phyloP scores from a whole-genome alignment of 2,888 invertebrate genomes.

The Xylocampa areola region DNA sequence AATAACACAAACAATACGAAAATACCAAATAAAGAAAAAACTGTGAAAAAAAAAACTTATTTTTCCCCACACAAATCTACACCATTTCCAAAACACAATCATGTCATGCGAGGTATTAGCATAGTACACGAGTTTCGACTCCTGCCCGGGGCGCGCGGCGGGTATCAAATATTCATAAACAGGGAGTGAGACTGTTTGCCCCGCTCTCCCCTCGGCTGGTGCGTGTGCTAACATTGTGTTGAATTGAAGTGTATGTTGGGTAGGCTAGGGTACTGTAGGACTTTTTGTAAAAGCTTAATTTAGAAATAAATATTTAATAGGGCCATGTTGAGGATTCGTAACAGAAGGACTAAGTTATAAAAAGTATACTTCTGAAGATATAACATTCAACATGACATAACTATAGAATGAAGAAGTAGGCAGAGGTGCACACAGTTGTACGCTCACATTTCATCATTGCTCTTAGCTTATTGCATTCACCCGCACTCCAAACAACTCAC shows the following conservation, averaged over 20 bases:
- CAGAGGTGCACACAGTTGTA: too few relatives aligned
- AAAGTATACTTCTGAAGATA: too few relatives aligned
- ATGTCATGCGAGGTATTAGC: constrained; percentile 59
- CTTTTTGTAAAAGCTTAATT: neutral
- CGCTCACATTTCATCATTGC: too few relatives aligned
- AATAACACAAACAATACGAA: neutral
- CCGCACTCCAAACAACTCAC: too few relatives aligned
- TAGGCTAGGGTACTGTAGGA: neutral
- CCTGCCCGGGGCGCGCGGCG: constrained; percentile 55
- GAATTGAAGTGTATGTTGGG: constrained; percentile 18
- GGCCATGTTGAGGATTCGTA: too few relatives aligned
- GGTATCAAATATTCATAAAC: constrained; percentile 83
- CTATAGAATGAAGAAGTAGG: too few relatives aligned
- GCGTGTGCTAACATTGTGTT: constrained; percentile 34
- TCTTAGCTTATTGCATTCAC: too few relatives aligned
- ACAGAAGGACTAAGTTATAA: too few relatives aligned
- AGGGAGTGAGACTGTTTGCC: constrained; percentile 59
- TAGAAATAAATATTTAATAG: neutral
- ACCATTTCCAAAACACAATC: constrained; percentile 38
- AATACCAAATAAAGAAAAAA: neutral
- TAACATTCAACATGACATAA: too few relatives aligned
- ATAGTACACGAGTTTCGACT: constrained; percentile 70
- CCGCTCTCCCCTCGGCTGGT: constrained; percentile 54
- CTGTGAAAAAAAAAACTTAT: constrained; percentile 1
- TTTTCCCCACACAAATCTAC: neutral